Evolutionary conservation across 2,888 invertebrate genomes (phyloP).

Genomic region (Diloba caeruleocephala): DNA sequence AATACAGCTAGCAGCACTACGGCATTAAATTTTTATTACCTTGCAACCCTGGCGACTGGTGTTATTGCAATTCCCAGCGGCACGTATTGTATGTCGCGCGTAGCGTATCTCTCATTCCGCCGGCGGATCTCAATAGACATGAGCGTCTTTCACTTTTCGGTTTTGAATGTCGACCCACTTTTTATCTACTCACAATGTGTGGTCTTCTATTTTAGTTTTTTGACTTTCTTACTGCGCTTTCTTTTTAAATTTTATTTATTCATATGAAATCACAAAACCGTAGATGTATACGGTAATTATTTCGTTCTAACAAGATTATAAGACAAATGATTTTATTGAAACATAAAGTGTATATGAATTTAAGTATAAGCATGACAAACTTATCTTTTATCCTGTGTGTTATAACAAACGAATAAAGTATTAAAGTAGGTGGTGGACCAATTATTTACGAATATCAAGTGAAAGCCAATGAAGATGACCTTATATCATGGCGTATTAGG

Average conservation of each 20-base stretch:
- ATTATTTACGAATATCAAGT: no score
- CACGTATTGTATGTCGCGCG: no score
- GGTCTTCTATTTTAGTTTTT: slow-evolving; percentile 22
- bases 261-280: background rate
- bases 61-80: slow-evolving; percentile 50
- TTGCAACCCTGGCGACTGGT: slow-evolving; percentile 52
- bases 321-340: no score
- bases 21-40: slow-evolving; percentile 35
- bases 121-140: slow-evolving; percentile 49
- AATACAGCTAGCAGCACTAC: slow-evolving; percentile 29
- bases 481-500: no score
- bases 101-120: slow-evolving; percentile 45
- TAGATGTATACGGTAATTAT: no score
- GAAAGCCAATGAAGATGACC: no score
- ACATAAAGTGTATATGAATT: no score
- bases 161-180: slow-evolving; percentile 40
- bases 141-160: slow-evolving; percentile 47
- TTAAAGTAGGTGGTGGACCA: no score
- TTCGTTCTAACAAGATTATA: no score
- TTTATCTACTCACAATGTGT: slow-evolving; percentile 33
- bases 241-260: slow-evolving; percentile 8
- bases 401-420: no score
- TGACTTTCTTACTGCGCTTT: slow-evolving; percentile 11
- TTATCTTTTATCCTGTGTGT: no score
- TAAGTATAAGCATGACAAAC: no score